These are phyloP conservation scores for Atherinomorus stipes DNA, from an alignment of 2,113 vertebrate genomes.

Conservation along the genomic window DNA sequence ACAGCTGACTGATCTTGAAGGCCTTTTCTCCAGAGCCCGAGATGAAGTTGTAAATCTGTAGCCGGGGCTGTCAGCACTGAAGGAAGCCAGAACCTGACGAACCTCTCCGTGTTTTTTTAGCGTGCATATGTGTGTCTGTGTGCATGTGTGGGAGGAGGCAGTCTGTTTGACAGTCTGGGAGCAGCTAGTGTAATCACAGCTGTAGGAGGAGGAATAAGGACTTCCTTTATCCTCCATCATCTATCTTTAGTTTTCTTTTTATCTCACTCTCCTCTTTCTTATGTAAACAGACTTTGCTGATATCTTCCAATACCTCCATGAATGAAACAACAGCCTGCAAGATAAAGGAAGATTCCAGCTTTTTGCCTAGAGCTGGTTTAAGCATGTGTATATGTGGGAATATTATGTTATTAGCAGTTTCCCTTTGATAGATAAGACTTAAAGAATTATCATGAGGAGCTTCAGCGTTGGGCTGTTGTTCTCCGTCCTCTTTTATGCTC, in stretches of 20 bases:
- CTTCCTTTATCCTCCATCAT: slow-evolving; percentile 39
- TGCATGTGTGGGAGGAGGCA: slow-evolving; percentile 25
- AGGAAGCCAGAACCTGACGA: slow-evolving; percentile 34
- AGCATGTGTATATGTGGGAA: slow-evolving; percentile 25
- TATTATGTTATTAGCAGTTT: slow-evolving; percentile 26
- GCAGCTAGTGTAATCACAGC: slow-evolving; percentile 55
- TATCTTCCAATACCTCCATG: slow-evolving; percentile 1
- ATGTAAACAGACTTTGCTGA: background rate
- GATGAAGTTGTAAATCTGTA: slow-evolving; percentile 53
- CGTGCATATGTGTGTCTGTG: background rate
- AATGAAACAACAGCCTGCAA: slow-evolving; percentile 20
- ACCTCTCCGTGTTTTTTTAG: slow-evolving; percentile 2
- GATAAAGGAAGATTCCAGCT: slow-evolving; percentile 23
- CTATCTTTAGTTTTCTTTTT: slow-evolving; percentile 39
- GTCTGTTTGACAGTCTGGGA: slow-evolving; percentile 44
- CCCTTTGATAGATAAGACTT: background rate
- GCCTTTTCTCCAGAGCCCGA: slow-evolving; percentile 19
- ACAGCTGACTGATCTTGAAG: background rate
- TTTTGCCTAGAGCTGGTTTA: background rate
- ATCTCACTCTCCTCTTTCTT: background rate
- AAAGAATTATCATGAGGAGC: too few relatives aligned
- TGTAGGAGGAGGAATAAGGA: slow-evolving; percentile 40
- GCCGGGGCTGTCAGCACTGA: slow-evolving; percentile 35
- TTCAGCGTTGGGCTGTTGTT: too few relatives aligned
- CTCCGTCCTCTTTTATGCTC: background rate